These are phyloP conservation scores for Halichondria panicea DNA, from an alignment of 37 sponge, comb jelly and placozoan genomes.

Conservation along the genomic window DNA sequence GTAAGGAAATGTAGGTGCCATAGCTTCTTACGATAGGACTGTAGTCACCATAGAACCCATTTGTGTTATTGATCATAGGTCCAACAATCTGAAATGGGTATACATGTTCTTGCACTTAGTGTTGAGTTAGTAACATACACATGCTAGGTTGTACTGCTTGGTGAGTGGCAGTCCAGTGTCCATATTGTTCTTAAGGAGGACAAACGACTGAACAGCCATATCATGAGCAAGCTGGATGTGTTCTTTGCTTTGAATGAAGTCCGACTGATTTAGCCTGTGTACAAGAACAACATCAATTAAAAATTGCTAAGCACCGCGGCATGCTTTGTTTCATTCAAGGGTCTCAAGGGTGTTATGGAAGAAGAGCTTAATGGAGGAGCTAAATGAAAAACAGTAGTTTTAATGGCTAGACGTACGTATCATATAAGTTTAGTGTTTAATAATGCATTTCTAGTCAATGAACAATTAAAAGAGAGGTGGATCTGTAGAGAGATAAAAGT, in stretches of 20 bases:
- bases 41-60: constrained; percentile 51
- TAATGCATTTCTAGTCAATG: no score
- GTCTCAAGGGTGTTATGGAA: no score
- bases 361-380: no score
- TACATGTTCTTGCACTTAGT: neutral
- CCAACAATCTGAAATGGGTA: constrained; percentile 45
- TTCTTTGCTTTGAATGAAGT: constrained; percentile 37
- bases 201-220: constrained; percentile 36
- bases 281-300: no score
- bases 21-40: constrained; percentile 42
- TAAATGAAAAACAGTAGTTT: no score
- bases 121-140: constrained; percentile 17
- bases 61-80: constrained; percentile 45
- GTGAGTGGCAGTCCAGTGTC: constrained; percentile 12
- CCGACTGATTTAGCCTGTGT: constrained; percentile 38
- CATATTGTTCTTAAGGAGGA: constrained; percentile 50
- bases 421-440: no score
- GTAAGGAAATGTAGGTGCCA: neutral
- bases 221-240: constrained; percentile 37
- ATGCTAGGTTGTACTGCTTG: neutral
- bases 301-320: no score
- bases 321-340: no score
- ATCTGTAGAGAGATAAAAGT: no score
- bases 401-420: no score
- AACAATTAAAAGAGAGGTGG: no score